Evolutionary conservation across 2,113 vertebrate species (phyloP).

Genomic region (Argyrosomus japonicus): DNA sequence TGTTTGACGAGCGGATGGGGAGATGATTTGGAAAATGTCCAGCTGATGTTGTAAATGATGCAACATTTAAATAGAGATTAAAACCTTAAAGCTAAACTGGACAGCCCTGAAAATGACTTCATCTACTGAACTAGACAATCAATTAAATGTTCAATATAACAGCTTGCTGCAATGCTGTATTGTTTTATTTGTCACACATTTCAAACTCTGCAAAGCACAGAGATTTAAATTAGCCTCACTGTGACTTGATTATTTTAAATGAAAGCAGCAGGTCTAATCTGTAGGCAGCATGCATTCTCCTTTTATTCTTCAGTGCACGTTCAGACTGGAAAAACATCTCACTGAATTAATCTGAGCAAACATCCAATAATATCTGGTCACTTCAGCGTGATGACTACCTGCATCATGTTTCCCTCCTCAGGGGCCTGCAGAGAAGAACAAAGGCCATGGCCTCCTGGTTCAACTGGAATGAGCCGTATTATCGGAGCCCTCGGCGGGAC

Average conservation of each 20-base stretch:
- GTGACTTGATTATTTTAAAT: neutral
- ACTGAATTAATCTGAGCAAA: neutral
- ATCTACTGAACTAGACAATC: neutral
- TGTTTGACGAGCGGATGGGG: neutral
- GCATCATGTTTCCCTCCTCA: neutral
- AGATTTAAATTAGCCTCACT: neutral
- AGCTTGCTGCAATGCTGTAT: neutral
- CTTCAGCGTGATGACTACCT: neutral
- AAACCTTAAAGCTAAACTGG: neutral
- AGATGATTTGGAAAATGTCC: neutral
- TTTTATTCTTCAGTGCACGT: neutral
- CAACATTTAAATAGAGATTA: neutral
- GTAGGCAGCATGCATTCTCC: no score
- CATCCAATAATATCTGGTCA: neutral
- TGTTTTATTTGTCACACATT: neutral
- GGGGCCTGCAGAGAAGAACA: constrained; percentile 19
- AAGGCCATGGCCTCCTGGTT: constrained; percentile 91
- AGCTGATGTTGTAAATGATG: constrained; percentile 6
- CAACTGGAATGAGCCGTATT: constrained; percentile 87
- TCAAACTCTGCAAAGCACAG: neutral
- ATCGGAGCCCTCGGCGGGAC: constrained; percentile 83
- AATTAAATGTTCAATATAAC: neutral
- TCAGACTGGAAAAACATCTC: neutral
- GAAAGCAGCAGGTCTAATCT: constrained; percentile 9
- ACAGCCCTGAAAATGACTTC: neutral